A percentile compares a stretch with the other conserved stretches of the same genome.
These are phyloP conservation scores for Geodia barretti DNA, from an alignment of 37 sponge, comb jelly and placozoan genomes.

Conservation along the genomic window DNA sequence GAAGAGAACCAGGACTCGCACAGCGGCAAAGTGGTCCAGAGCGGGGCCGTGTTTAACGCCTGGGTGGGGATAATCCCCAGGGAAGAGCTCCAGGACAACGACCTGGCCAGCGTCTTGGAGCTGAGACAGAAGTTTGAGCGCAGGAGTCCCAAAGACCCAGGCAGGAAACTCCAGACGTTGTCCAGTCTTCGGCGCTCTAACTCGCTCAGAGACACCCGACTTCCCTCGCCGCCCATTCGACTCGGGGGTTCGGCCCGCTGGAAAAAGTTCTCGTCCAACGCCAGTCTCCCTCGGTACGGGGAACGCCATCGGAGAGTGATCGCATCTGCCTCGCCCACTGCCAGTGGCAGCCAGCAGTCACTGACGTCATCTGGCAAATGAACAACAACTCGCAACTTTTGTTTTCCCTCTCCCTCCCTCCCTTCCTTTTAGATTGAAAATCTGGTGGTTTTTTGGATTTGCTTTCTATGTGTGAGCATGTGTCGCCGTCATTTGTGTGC, in stretches of 20 bases:
- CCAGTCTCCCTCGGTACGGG: neutral
- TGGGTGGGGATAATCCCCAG: neutral
- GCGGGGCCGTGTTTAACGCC: slow-evolving; percentile 3
- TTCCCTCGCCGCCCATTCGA: neutral
- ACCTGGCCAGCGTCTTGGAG: slow-evolving; percentile 31
- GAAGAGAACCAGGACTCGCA: neutral
- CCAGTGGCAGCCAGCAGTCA: neutral
- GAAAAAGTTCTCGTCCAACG: too few species aligned
- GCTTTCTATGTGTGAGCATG: neutral
- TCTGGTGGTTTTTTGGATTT: neutral
- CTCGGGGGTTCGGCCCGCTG: too few species aligned
- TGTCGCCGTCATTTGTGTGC: too few species aligned
- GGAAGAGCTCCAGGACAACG: neutral
- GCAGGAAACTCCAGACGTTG: neutral
- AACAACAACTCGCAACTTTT: too few species aligned
- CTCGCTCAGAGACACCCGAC: neutral
- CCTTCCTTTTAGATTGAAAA: too few species aligned
- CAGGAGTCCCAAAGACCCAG: slow-evolving; percentile 2
- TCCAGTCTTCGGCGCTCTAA: neutral
- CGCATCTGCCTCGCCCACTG: neutral
- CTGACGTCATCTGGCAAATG: neutral
- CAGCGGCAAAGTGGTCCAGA: neutral
- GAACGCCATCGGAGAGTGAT: neutral
- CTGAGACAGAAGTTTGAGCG: slow-evolving; percentile 55
- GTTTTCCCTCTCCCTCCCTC: too few species aligned